Base-by-base conservation (phyloP, 2,888 invertebrate genomes). In the Dexiosoma caninum region DNA sequence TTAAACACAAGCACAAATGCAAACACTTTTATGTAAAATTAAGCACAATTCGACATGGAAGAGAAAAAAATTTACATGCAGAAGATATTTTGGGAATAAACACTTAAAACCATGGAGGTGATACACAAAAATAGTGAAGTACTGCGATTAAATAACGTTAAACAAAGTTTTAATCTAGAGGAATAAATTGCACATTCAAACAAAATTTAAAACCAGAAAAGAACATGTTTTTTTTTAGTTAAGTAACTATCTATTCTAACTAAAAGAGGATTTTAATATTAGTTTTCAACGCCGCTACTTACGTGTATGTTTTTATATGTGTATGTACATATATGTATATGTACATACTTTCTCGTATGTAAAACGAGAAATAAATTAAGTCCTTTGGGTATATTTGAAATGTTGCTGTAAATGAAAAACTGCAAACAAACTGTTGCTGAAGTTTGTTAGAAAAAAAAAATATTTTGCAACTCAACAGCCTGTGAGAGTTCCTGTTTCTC, bases 141-240 rank as follows among this genome's bases (percentile, higher is more conserved):
- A 57, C 55, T 64, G 69, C 49, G 74, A 74, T 74, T 79, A 55
- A 72, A 67, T 62, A 30, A 67, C 60, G 62, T 62, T 53, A 49
- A 46, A 59, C n/a, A 19, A 70, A 59, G 21, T 59, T 64, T 57
- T 35, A 44, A 62, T 59, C 16, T 16, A 14, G 14, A 42, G 40
- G 40, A 42, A 42, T 42, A 42, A 42, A 42, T 16, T 16, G 8
- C 6, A 14, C 1, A 14, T 16, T 42, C 6, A 16, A 42, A 16
- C 40, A 42, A 35, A 53, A 46, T 60, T 10, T 46, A 60, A 44
- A 32, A 10, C 7, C 0, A 37, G n/a, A 30, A 42, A 12, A 12
- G 42, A 21, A n/a, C n/a, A n/a, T n/a, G n/a, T n/a, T n/a, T n/a
- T n/a, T n/a, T n/a, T n/a, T n/a, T n/a, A n/a, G n/a, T n/a, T n/a